phyloP scores from a whole-genome alignment of 1,140 invertebrate genomes.

The Phthorimaea operculella region DNA sequence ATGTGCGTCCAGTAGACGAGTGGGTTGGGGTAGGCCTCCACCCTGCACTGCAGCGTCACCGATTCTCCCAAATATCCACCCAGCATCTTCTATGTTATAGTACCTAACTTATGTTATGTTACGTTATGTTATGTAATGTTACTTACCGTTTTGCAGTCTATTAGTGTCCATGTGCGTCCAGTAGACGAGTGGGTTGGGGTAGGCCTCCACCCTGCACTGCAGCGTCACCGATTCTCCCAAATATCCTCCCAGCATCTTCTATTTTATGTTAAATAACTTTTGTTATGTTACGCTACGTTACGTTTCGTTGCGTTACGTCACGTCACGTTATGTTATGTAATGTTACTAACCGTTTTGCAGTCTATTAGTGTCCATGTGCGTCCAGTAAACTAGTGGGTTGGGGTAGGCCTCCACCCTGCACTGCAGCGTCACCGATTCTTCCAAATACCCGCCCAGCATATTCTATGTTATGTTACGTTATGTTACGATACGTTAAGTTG shows the following conservation, averaged over 20 bases:
- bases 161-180: conserved; percentile 32
- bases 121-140: neutral
- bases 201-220: conserved; percentile 30
- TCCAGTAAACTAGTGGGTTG: conserved; percentile 30
- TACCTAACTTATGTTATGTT: no score
- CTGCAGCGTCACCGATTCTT: conserved; percentile 19
- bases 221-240: conserved; percentile 23
- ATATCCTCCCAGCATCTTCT: conserved; percentile 36
- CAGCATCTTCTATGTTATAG: no score
- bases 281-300: conserved; percentile 16
- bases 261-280: no score
- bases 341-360: conserved; percentile 27
- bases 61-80: conserved; percentile 29
- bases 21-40: conserved; percentile 32
- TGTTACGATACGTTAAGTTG: no score
- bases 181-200: conserved; percentile 26
- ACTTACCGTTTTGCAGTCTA: conserved; percentile 30
- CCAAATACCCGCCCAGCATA: conserved; percentile 31
- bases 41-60: conserved; percentile 23
- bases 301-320: neutral
- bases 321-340: neutral
- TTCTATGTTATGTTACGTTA: no score
- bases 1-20: conserved; percentile 33
- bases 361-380: conserved; percentile 24
- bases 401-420: conserved; percentile 35